Evolutionary conservation across 2,797 vertebrate species (phyloP).

Genomic region (Notolepis coatsorum): DNA sequence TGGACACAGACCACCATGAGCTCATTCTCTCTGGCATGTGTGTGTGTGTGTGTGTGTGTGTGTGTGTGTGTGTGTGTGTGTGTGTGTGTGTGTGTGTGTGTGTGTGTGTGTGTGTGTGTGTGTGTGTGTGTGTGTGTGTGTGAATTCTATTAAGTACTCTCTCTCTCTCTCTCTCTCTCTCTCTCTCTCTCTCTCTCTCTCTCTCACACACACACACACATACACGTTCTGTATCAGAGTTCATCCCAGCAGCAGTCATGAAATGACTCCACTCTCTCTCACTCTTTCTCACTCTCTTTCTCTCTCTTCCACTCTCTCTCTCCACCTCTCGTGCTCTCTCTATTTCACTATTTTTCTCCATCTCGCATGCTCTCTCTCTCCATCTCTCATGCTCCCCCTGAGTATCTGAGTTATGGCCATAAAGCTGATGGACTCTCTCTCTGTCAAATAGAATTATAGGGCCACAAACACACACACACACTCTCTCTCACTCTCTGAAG

Average conservation of each 20-base stretch:
- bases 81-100: constrained; percentile 9
- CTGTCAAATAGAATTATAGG: constrained; percentile 53
- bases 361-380: no score
- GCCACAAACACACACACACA: constrained; percentile 33
- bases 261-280: no score
- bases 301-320: no score
- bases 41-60: constrained; percentile 18
- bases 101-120: background rate
- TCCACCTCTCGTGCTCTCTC: no score
- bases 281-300: no score
- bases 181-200: background rate
- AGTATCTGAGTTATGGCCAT: constrained; percentile 24
- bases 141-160: no score
- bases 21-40: constrained; percentile 22
- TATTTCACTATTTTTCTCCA: no score
- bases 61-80: constrained; percentile 1
- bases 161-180: constrained; percentile 1
- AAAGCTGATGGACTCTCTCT: constrained; percentile 36
- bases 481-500: constrained; percentile 46
- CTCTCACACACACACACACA: background rate
- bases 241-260: no score
- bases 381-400: no score
- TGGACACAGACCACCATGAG: constrained; percentile 53
- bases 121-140: background rate
- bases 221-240: no score